Conservation (phyloP, 2,888 invertebrate species). For the Netelia fuscicornis region DNA sequence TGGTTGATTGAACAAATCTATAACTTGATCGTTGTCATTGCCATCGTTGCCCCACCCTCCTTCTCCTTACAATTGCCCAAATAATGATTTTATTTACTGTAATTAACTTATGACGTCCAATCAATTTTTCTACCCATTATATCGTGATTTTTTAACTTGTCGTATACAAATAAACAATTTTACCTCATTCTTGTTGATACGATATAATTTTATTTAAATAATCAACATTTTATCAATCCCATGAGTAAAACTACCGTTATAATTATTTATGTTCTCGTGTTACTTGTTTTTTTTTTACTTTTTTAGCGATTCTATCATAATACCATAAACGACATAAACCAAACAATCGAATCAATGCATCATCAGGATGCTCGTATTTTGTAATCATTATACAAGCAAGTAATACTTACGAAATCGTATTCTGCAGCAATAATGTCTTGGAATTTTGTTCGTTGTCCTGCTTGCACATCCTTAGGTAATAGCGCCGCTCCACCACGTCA, state of each 20-base stretch:
- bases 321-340: slow-evolving; percentile 29
- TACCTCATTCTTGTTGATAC: too few relatives aligned
- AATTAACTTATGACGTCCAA: too few relatives aligned
- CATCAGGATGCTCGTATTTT: slow-evolving; percentile 31
- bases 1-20: neutral
- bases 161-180: too few relatives aligned
- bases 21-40: neutral
- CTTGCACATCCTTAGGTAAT: slow-evolving; percentile 63
- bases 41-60: neutral
- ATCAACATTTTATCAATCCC: too few relatives aligned
- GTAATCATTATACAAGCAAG: slow-evolving; percentile 53
- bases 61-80: neutral
- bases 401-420: slow-evolving; percentile 71
- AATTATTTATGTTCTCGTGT: too few relatives aligned
- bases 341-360: slow-evolving; percentile 38
- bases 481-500: slow-evolving; percentile 67
- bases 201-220: too few relatives aligned
- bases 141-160: too few relatives aligned
- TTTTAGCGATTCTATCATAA: slow-evolving; percentile 6
- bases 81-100: neutral
- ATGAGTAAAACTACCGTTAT: too few relatives aligned
- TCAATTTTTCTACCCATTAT: too few relatives aligned
- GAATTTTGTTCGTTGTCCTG: slow-evolving; percentile 53
- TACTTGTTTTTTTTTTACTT: too few relatives aligned
- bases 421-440: slow-evolving; percentile 60